Conservation (phyloP, 2,113 vertebrate species). For the Brachypteracias leptosomus region DNA sequence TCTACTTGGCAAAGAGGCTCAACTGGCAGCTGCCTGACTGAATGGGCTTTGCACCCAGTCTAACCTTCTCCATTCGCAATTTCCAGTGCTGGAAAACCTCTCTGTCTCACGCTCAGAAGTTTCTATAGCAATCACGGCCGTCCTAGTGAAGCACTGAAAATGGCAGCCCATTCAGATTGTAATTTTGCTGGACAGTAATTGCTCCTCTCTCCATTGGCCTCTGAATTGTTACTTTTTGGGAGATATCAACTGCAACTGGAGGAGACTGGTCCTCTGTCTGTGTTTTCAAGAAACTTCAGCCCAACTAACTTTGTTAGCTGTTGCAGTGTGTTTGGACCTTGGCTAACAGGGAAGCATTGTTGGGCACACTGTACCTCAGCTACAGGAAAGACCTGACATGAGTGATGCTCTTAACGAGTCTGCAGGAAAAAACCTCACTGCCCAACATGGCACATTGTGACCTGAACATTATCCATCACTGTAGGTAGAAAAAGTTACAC, state of each 20-base stretch:
- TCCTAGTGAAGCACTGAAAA: slow-evolving; percentile 8
- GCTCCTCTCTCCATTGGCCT: neutral
- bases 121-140: slow-evolving; percentile 49
- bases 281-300: neutral
- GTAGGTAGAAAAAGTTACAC: neutral
- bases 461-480: neutral
- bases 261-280: neutral
- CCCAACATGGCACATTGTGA: neutral
- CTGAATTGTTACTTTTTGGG: neutral
- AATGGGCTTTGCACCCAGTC: slow-evolving; percentile 70
- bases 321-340: neutral
- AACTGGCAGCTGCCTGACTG: slow-evolving; percentile 63
- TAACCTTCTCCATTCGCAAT: slow-evolving; percentile 47
- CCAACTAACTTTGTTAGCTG: neutral
- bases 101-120: slow-evolving; percentile 55
- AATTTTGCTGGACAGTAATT: slow-evolving; percentile 52
- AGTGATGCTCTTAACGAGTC: neutral
- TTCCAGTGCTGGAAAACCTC: slow-evolving; percentile 59
- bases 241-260: neutral
- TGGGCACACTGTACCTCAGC: neutral
- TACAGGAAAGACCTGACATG: neutral
- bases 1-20: slow-evolving; percentile 54
- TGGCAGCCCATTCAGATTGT: slow-evolving; percentile 52
- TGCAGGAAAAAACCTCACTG: neutral
- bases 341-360: fast-evolving